Percentiles rank a stretch among this genome's conserved stretches.
Evolutionary conservation across 2,113 vertebrate genomes (phyloP).

Genomic region (Macheiramphus alcinus): DNA sequence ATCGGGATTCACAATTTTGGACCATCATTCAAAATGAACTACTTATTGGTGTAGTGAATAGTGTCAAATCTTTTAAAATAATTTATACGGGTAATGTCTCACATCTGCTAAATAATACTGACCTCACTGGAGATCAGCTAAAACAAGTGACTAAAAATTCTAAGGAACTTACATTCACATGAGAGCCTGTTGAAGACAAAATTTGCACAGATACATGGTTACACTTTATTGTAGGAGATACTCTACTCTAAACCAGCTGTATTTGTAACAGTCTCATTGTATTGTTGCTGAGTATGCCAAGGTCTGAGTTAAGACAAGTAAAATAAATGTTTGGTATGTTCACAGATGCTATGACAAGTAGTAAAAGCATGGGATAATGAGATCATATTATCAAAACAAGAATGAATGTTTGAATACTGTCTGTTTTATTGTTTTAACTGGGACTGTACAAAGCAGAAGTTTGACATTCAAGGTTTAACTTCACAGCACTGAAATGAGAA

Average conservation of each 20-base stretch:
- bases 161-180: not conserved
- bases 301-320: not conserved
- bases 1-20: not conserved
- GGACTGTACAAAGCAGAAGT: not conserved
- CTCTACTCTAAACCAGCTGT: rapidly evolving
- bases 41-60: not conserved
- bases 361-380: not conserved
- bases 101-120: not conserved
- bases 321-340: not conserved
- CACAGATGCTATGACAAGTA: not conserved
- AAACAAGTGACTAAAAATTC: not conserved
- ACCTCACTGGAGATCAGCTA: not conserved
- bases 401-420: not conserved
- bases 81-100: not conserved
- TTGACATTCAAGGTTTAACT: not conserved
- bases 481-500: not conserved
- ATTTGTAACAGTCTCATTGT: not conserved
- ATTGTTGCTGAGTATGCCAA: not conserved
- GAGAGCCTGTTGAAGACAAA: not conserved
- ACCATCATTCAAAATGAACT: not conserved
- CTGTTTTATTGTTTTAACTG: not conserved
- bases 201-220: not conserved
- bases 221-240: not conserved
- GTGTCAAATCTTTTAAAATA: not conserved
- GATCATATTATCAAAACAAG: not conserved